These are phyloP conservation scores for Araneus ventricosus DNA, from an alignment of 1,140 invertebrate genomes.

Conservation along the genomic window DNA sequence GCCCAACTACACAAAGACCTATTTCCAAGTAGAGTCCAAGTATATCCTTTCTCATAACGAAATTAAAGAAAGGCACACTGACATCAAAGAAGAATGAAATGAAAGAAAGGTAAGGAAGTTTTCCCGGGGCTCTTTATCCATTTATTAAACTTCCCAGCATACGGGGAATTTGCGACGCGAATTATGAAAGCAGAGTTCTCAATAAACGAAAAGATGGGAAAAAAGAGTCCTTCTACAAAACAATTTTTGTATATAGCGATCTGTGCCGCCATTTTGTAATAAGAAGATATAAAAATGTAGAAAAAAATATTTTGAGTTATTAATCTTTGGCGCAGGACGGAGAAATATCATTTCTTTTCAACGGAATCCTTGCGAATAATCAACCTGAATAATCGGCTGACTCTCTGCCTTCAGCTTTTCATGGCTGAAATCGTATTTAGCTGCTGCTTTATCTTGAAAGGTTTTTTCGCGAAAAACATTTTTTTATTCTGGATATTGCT, in stretches of 20 bases:
- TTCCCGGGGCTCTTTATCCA: slow-evolving; percentile 19
- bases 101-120: not conserved
- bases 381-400: slow-evolving; percentile 6
- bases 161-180: slow-evolving; percentile 26
- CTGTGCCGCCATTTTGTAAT: slow-evolving; percentile 1
- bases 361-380: slow-evolving; percentile 21
- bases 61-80: not conserved
- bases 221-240: not conserved
- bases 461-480: not conserved
- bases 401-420: not conserved
- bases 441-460: not conserved
- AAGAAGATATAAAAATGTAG: slow-evolving; percentile 21
- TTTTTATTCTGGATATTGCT: not conserved
- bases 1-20: not conserved
- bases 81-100: not conserved
- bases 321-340: not conserved
- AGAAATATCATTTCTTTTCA: not conserved
- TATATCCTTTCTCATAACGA: slow-evolving; percentile 9
- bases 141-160: slow-evolving; percentile 46
- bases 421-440: slow-evolving; percentile 15
- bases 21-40: not conserved
- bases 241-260: slow-evolving; percentile 26
- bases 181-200: slow-evolving; percentile 43
- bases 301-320: not conserved
- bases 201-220: not conserved